phyloP scores from a whole-genome alignment of 2,113 vertebrate genomes.

The Loxodonta africana region DNA sequence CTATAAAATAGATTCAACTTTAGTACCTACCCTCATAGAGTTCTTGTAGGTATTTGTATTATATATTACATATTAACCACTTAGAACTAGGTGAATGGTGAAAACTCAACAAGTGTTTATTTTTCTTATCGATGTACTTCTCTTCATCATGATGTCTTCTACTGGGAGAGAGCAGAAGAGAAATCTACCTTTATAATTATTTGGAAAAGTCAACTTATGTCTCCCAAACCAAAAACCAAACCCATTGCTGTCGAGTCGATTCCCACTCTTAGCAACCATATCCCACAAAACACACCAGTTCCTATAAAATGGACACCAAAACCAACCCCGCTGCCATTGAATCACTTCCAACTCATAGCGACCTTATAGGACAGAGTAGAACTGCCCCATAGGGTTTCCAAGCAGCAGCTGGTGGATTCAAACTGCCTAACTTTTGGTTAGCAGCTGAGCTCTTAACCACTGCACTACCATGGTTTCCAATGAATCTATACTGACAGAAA shows the following conservation, averaged over 20 bases:
- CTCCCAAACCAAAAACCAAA: background rate
- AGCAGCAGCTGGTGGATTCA: too few species aligned
- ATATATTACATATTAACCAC: background rate
- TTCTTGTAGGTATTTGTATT: background rate
- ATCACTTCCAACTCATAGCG: too few species aligned
- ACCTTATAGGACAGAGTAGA: too few species aligned
- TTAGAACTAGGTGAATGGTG: background rate
- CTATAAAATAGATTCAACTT: background rate
- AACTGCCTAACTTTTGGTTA: too few species aligned
- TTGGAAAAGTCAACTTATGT: background rate
- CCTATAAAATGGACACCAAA: background rate
- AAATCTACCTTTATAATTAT: background rate
- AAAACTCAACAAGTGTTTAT: background rate
- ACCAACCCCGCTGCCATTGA: too few species aligned
- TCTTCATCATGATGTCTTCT: background rate
- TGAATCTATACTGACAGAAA: background rate
- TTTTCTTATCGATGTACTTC: background rate
- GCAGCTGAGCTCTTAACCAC: too few species aligned
- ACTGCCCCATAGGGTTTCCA: too few species aligned
- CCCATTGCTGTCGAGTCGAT: too few species aligned
- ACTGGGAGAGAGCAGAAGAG: background rate
- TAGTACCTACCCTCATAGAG: background rate
- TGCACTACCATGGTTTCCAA: background rate
- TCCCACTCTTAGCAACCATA: too few species aligned
- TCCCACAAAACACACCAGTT: background rate